Conservation (phyloP, 2,797 vertebrate genomes). For the Pantherophis alleghaniensis region DNA sequence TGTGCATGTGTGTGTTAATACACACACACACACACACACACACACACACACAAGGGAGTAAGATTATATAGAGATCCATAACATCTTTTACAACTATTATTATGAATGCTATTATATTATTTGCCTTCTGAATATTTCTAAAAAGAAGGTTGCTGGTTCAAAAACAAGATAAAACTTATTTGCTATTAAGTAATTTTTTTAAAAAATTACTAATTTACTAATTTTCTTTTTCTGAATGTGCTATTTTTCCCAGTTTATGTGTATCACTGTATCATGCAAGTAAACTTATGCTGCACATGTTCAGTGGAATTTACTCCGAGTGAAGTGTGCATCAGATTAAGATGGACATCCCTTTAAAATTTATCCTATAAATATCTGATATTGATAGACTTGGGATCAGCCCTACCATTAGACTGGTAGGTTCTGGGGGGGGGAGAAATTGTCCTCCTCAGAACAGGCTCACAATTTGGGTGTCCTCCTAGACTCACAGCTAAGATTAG, state of each 20-base stretch:
- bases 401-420: not conserved
- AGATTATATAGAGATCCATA: not conserved
- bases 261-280: not conserved
- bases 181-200: not conserved
- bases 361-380: not conserved
- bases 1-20: not conserved
- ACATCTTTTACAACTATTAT: not conserved
- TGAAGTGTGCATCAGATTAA: not conserved
- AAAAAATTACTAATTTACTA: not conserved
- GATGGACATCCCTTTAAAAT: not conserved
- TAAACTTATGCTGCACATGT: not conserved
- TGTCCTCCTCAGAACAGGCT: no score
- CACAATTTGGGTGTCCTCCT: no score
- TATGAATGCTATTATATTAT: not conserved
- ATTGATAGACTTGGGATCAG: not conserved
- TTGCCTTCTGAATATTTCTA: not conserved
- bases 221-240: not conserved
- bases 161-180: not conserved
- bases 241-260: not conserved
- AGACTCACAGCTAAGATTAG: no score
- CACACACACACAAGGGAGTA: not conserved
- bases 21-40: not conserved
- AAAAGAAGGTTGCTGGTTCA: not conserved
- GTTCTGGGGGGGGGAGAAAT: no score
- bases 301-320: not conserved